These are phyloP conservation scores for Oostethus manadensis DNA, from an alignment of 2,113 vertebrate species.

Conservation along the genomic window DNA sequence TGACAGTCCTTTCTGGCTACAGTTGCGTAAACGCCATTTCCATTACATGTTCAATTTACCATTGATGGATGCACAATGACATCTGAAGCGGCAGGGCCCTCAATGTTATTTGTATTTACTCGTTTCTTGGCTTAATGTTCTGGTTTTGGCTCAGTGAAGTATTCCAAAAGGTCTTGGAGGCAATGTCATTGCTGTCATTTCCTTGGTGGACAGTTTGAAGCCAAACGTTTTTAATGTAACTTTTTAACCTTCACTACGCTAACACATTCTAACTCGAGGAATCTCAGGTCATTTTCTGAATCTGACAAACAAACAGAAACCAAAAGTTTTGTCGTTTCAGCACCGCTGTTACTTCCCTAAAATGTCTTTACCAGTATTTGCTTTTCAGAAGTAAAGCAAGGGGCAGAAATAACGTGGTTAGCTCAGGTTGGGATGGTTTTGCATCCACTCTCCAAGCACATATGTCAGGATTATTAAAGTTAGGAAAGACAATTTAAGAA, in stretches of 20 bases:
- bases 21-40: conserved; percentile 21
- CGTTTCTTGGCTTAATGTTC: conserved; percentile 11
- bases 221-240: conserved; percentile 5
- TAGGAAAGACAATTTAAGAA: no score
- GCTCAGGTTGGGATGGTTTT: not conserved
- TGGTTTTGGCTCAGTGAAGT: conserved; percentile 14
- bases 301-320: not conserved
- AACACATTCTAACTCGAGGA: conserved; percentile 4
- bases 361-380: not conserved
- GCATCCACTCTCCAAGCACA: no score
- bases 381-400: not conserved
- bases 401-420: not conserved
- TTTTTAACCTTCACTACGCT: conserved; percentile 9
- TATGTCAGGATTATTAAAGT: no score
- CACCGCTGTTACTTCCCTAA: no score
- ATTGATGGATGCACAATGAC: conserved; percentile 33
- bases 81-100: conserved; percentile 8
- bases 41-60: conserved; percentile 16
- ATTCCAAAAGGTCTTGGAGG: not conserved
- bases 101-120: not conserved
- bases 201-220: conserved; percentile 1
- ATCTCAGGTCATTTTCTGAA: conserved; percentile 13
- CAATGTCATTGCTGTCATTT: conserved; percentile 6
- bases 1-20: conserved; percentile 9
- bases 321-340: conserved; percentile 1